Percentiles rank a stretch among this genome's conserved stretches.
Conservation (phyloP, 2,797 vertebrate species). For the Kryptolebias ocellatus region DNA sequence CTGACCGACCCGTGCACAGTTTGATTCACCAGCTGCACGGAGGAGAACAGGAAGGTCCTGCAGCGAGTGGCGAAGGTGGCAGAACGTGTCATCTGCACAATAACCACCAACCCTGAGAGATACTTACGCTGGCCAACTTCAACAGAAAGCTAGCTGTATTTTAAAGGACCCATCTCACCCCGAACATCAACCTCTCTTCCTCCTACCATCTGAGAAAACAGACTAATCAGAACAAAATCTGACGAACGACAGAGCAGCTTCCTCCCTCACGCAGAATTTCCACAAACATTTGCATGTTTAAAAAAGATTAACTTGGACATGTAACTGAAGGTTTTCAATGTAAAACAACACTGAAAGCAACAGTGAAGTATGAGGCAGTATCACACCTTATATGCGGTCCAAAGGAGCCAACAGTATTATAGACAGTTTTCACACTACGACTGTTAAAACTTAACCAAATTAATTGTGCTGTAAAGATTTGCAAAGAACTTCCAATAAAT, state of each 20-base stretch:
- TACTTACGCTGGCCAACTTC: not conserved
- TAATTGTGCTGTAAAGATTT: slow-evolving; percentile 26
- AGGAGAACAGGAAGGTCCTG: slow-evolving; percentile 13
- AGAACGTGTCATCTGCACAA: not conserved
- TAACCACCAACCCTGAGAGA: not conserved
- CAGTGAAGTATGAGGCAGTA: slow-evolving; percentile 39
- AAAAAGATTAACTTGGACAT: no score
- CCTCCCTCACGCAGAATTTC: no score
- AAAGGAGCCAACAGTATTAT: slow-evolving; percentile 15
- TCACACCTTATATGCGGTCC: slow-evolving; percentile 24
- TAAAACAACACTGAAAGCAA: not conserved
- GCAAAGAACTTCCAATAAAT: slow-evolving; percentile 23
- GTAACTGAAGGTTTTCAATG: not conserved
- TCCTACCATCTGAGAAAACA: not conserved
- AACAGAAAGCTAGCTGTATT: slow-evolving; percentile 1
- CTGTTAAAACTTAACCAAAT: slow-evolving; percentile 42
- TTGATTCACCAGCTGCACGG: slow-evolving; percentile 1
- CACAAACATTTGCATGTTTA: no score
- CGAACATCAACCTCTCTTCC: not conserved
- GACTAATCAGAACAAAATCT: not conserved
- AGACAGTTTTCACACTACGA: slow-evolving; percentile 38
- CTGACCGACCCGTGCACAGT: not conserved
- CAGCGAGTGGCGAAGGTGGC: not conserved
- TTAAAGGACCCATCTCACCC: not conserved
- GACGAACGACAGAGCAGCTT: not conserved